A percentile compares a stretch with the other conserved stretches of the same genome.
These are phyloP conservation scores for Oreochromis niloticus DNA, from an alignment of 2,113 vertebrate species.

Conservation along the genomic window DNA sequence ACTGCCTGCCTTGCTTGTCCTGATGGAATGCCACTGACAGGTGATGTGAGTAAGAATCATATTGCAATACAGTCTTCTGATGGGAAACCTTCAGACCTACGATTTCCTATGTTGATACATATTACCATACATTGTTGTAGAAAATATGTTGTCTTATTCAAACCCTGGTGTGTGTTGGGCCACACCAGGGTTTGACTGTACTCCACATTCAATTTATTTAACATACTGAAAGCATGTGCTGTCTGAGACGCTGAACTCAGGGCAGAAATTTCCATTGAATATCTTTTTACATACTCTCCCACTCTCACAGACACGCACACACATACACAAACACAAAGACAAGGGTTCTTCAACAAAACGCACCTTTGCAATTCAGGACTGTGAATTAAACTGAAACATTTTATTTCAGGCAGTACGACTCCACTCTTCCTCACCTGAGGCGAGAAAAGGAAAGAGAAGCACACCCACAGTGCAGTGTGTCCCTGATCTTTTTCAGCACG, in stretches of 20 bases:
- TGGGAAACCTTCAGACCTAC: background rate
- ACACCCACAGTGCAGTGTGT: background rate
- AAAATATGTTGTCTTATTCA: background rate
- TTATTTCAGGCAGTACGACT: background rate
- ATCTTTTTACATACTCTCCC: background rate
- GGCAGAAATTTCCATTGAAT: background rate
- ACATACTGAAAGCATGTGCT: background rate
- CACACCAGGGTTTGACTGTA: background rate
- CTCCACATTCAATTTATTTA: background rate
- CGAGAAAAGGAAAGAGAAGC: background rate
- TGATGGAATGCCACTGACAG: background rate
- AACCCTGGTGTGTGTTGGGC: background rate
- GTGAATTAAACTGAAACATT: conserved; percentile 13
- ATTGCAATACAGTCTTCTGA: background rate
- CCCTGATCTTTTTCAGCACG: conserved; percentile 18
- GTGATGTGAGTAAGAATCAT: background rate
- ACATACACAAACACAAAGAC: background rate
- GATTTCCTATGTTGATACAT: background rate
- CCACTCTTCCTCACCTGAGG: conserved; percentile 2
- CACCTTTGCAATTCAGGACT: background rate
- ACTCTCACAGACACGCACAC: background rate
- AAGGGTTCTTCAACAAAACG: background rate
- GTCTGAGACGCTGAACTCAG: background rate
- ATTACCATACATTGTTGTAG: background rate
- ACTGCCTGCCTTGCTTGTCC: background rate